Percentiles rank a stretch among this genome's conserved stretches.
Conservation (phyloP, 2,797 vertebrate genomes). For the Platalea minor region DNA sequence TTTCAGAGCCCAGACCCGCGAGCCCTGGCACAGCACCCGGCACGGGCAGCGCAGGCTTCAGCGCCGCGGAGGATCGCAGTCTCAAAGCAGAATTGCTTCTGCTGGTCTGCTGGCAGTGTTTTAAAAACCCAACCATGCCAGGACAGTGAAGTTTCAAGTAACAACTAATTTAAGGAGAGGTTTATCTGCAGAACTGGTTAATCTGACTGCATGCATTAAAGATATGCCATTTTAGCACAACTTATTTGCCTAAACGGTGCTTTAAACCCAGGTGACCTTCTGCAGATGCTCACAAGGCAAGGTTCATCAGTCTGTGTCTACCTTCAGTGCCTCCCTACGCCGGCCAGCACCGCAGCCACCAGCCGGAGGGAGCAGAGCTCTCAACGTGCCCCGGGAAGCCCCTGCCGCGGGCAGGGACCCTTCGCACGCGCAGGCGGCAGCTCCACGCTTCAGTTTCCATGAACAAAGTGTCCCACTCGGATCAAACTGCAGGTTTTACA, state of each 20-base stretch:
- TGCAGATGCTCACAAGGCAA: not conserved
- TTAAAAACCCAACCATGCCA: not conserved
- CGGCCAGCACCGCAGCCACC: too few species aligned
- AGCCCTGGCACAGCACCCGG: not conserved
- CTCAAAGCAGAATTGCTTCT: not conserved
- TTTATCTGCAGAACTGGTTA: not conserved
- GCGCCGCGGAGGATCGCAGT: accelerated
- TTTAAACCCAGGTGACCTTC: not conserved
- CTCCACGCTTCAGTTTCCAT: not conserved
- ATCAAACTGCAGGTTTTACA: not conserved
- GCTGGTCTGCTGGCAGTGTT: not conserved
- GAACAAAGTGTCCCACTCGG: not conserved
- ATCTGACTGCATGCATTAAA: not conserved
- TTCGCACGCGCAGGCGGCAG: accelerated
- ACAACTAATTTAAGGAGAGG: not conserved
- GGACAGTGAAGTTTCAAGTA: not conserved
- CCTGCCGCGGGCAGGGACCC: not conserved
- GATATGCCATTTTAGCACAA: not conserved
- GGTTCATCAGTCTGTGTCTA: too few species aligned
- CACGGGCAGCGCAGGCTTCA: accelerated
- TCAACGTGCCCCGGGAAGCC: accelerated
- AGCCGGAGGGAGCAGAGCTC: not conserved
- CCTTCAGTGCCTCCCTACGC: not conserved
- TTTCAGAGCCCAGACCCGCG: too few species aligned
- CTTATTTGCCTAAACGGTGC: not conserved